Conservation (phyloP, 2,113 vertebrate genomes). For the Rhadina sibilatrix region DNA sequence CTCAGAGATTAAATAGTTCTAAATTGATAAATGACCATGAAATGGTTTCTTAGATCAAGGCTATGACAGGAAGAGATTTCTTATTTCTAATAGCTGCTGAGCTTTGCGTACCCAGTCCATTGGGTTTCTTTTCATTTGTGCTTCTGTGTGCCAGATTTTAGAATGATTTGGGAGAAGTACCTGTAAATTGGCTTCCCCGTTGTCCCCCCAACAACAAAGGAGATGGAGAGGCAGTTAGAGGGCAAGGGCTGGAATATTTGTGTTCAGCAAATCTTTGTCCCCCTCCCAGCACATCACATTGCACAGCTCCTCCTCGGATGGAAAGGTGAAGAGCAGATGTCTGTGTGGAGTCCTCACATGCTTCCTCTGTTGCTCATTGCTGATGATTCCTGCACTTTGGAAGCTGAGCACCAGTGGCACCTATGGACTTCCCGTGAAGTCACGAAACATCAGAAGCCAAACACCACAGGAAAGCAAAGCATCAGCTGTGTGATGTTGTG, state of each 20-base stretch:
- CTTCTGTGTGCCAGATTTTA: background rate
- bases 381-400: background rate
- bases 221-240: background rate
- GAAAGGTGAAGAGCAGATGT: background rate
- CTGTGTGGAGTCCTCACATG: fast-evolving
- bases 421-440: background rate
- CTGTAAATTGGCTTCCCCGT: background rate
- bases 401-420: background rate
- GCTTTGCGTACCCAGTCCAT: background rate
- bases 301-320: background rate
- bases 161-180: background rate
- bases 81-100: background rate
- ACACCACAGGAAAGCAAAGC: background rate
- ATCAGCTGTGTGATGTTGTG: background rate
- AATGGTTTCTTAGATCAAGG: background rate
- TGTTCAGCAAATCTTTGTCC: background rate
- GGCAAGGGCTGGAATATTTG: background rate
- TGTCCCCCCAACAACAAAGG: fast-evolving
- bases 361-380: background rate
- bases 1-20: background rate
- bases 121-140: background rate
- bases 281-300: background rate
- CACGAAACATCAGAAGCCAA: background rate
- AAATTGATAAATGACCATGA: background rate
- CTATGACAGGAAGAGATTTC: background rate